phyloP scores from a whole-genome alignment of 2,797 vertebrate genomes.

The Pangasius djambal region DNA sequence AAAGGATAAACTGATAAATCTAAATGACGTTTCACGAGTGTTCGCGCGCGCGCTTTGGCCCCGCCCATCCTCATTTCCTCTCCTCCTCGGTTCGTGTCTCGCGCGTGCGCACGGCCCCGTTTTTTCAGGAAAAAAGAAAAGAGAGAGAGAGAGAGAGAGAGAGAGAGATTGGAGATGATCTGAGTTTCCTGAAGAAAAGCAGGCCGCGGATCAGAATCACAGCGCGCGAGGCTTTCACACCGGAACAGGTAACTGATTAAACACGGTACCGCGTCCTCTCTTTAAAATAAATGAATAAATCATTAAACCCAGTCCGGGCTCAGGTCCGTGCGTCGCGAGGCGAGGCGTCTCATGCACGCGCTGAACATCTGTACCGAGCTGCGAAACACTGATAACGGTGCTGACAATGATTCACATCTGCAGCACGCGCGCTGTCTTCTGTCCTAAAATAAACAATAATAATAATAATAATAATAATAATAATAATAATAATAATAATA shows the following conservation, averaged over 20 bases:
- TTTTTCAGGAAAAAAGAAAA: neutral
- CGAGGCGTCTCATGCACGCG: conserved; percentile 9
- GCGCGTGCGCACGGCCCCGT: conserved; percentile 2
- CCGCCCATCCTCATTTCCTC: neutral
- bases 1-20: neutral
- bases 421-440: neutral
- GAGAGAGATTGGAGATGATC: neutral
- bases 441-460: neutral
- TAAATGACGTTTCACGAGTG: neutral
- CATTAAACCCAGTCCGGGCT: neutral
- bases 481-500: too few relatives aligned
- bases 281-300: neutral
- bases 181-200: conserved; percentile 10
- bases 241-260: neutral
- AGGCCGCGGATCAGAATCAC: conserved; percentile 16
- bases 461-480: neutral
- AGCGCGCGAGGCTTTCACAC: neutral
- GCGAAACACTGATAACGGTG: neutral
- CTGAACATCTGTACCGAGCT: conserved; percentile 23
- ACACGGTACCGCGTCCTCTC: neutral
- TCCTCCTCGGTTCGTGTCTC: neutral
- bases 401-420: neutral
- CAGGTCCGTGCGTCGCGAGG: neutral
- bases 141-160: neutral
- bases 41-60: neutral